Conservation (phyloP, 2,113 vertebrate species). For the Thunnus maccoyii region DNA sequence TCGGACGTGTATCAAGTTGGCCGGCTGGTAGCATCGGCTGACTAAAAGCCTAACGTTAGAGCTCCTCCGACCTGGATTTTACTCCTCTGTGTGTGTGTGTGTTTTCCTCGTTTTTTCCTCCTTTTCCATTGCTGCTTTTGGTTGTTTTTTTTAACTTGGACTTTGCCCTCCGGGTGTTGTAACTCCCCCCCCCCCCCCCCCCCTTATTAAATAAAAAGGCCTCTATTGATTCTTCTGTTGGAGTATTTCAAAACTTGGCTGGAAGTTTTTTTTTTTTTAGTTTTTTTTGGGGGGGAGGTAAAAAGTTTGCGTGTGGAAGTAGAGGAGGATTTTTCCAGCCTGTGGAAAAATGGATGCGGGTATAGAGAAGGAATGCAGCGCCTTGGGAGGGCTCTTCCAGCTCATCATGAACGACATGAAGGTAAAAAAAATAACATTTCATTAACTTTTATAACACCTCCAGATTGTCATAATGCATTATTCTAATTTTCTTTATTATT, state of each 20-base stretch:
- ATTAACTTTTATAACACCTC: not conserved
- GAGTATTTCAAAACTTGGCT: constrained; percentile 39
- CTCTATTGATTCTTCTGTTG: constrained; percentile 23
- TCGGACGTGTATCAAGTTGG: constrained; percentile 63
- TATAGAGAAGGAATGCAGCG: constrained; percentile 90
- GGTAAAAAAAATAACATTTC: constrained; percentile 69
- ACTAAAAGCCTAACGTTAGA: constrained; percentile 36
- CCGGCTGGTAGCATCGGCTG: constrained; percentile 76
- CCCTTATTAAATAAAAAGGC: not conserved
- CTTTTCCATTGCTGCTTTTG: constrained; percentile 21
- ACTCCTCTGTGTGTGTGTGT: not conserved
- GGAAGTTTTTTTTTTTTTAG: constrained; percentile 26
- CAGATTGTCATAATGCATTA: not conserved
- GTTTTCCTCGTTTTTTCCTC: not conserved
- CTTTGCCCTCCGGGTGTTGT: constrained; percentile 56
- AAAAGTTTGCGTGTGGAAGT: constrained; percentile 54
- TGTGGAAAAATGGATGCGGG: constrained; percentile 88
- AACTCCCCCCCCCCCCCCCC: not conserved
- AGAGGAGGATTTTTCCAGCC: constrained; percentile 57
- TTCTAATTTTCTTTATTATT: not conserved
- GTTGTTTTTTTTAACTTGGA: constrained; percentile 45
- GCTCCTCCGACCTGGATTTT: constrained; percentile 33
- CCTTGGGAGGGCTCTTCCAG: constrained; percentile 89
- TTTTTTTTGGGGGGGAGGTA: not conserved
- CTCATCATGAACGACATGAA: constrained; percentile 91